Conservation (phyloP, 2,113 vertebrate species). For the Galemys pyrenaicus region DNA sequence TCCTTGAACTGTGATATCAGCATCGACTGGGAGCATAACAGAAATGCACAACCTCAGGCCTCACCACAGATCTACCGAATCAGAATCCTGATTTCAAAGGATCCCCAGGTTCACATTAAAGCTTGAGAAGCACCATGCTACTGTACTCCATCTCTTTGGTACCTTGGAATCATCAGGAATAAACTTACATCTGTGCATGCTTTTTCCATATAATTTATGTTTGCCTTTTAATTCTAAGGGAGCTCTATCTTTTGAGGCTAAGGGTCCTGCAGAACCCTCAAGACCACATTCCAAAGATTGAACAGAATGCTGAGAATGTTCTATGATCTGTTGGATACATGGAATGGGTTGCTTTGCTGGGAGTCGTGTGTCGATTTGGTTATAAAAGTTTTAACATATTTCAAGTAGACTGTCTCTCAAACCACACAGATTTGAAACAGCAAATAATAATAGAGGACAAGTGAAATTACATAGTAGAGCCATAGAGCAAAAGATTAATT, state of each 20-base stretch:
- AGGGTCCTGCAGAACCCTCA: background rate
- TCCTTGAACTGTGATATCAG: background rate
- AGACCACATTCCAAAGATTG: background rate
- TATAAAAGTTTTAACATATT: background rate
- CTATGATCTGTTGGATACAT: background rate
- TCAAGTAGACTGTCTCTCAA: background rate
- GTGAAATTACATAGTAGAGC: constrained; percentile 7
- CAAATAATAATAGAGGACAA: constrained; percentile 10
- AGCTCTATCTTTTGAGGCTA: background rate
- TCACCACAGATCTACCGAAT: background rate
- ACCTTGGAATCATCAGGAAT: background rate
- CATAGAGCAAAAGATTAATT: background rate
- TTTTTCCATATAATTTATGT: background rate
- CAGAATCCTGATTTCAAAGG: background rate
- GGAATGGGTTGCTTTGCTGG: background rate
- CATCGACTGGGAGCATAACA: background rate
- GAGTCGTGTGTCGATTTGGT: background rate
- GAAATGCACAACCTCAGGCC: background rate
- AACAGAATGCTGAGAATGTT: background rate
- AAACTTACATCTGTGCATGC: background rate
- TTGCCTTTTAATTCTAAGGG: background rate
- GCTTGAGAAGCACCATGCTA: background rate
- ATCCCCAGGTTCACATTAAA: background rate
- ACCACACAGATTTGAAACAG: background rate
- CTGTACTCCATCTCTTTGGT: background rate